These are phyloP conservation scores for Parasteatoda tepidariorum DNA, from an alignment of 1,140 invertebrate genomes.

Conservation along the genomic window DNA sequence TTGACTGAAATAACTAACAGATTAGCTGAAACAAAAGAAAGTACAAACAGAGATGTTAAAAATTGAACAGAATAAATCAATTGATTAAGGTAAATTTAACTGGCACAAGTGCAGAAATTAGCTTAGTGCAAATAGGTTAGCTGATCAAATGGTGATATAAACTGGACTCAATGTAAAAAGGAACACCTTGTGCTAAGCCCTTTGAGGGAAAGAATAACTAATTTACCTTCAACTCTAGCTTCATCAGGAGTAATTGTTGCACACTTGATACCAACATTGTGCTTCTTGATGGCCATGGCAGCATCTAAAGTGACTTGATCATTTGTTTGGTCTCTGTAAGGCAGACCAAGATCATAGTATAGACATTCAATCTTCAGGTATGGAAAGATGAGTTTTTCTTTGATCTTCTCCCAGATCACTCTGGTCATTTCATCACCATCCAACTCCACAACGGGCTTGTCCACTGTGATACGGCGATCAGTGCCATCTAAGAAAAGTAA, in stretches of 20 bases:
- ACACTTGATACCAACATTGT: constrained; percentile 93
- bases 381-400: constrained; percentile 87
- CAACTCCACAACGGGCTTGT: constrained; percentile 83
- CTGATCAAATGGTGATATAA: too few species aligned
- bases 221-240: constrained; percentile 82
- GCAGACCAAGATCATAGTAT: constrained; percentile 86
- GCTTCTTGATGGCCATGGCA: constrained; percentile 82
- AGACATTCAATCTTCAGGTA: constrained; percentile 88
- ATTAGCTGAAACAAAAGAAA: too few species aligned
- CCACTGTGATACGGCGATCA: constrained; percentile 52
- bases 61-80: too few species aligned
- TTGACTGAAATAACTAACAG: too few species aligned
- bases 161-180: too few species aligned
- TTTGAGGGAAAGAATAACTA: too few species aligned
- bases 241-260: constrained; percentile 93
- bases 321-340: constrained; percentile 85
- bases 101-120: too few species aligned
- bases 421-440: constrained; percentile 92
- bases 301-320: constrained; percentile 85
- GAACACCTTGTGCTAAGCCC: too few species aligned
- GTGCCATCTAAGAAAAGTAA: constrained; percentile 38
- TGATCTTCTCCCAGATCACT: constrained; percentile 91
- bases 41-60: too few species aligned
- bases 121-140: too few species aligned
- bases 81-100: too few species aligned